Base-by-base conservation (phyloP, 2,888 invertebrate genomes). In the Mantis religiosa region DNA sequence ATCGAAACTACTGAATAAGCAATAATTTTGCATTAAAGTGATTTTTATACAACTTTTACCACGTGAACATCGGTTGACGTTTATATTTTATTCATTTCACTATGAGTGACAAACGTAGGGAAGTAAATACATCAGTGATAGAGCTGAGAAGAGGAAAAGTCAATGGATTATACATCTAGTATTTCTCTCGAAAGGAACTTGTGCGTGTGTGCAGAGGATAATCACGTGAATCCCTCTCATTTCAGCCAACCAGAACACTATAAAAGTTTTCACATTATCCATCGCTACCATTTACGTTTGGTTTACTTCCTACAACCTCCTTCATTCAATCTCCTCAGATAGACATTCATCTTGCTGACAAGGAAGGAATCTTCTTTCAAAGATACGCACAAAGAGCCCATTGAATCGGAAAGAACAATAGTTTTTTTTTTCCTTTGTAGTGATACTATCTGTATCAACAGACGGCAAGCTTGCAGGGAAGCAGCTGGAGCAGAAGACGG, bases 321-420 rank as follows among this genome's bases (percentile, higher is more conserved):
- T 71, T 34, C 87, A 27, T 87, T 88, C 88, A 88, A 85, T 88
- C 88, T 88, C 88, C 82, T 87, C 85, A 81, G 84, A 88, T 88
- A 84, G 88, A 85, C 88, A 88, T 88, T 88, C 88, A 84, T 88
- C 88, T 88, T 85, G 82, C 88, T 88, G 88, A 88, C 88, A 88
- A 88, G 88, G 82, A 82, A 87, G 82, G 82, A 87, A 87, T 82
- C 82, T 87, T 82, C 82, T 87, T 87, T 87, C 82, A 82, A 87
- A 34, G 85, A 82, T 88, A 88, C 88, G 20, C 54, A 89, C 88
- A 89, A 89, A 88, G 87, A 83, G 84, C 28, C 86, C 89, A 87
- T 87, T 89, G 88, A 88, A 83, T 27, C 82, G 88, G 88, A 89
- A 88, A 89, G 89, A 89, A 89, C 89, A 89, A 89, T 89, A 88